A percentile compares a stretch with the other conserved stretches of the same genome.
Conservation (phyloP, 2,797 vertebrate species). For the Siniperca obscura region DNA sequence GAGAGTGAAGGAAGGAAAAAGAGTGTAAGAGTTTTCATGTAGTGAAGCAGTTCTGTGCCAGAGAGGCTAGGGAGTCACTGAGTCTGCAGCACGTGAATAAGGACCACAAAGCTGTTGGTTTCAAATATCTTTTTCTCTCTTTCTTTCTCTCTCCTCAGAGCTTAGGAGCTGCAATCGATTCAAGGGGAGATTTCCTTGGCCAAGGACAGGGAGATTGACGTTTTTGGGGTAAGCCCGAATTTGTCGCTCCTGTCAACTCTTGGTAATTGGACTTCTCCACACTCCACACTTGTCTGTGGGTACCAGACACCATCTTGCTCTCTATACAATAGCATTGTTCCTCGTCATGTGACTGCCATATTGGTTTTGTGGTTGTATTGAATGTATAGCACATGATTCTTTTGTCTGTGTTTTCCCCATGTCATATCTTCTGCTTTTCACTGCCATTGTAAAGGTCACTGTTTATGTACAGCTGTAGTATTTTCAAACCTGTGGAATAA, state of each 20-base stretch:
- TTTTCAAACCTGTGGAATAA: constrained; percentile 44
- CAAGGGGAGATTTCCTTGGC: constrained; percentile 76
- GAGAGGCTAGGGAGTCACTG: constrained; percentile 69
- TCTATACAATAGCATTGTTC: constrained; percentile 50
- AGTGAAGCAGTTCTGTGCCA: constrained; percentile 61
- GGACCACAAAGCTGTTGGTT: constrained; percentile 76
- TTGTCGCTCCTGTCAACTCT: constrained; percentile 73
- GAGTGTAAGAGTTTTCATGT: constrained; percentile 72
- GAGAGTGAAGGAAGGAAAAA: constrained; percentile 66
- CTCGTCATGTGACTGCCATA: constrained; percentile 50
- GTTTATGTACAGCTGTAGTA: constrained; percentile 19
- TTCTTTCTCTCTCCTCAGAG: constrained; percentile 69
- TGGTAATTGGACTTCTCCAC: constrained; percentile 65
- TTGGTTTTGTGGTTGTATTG: constrained; percentile 40
- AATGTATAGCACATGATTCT: constrained; percentile 26
- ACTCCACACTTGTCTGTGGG: constrained; percentile 49
- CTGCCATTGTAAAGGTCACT: constrained; percentile 27
- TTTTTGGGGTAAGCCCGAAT: constrained; percentile 83
- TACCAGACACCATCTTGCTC: constrained; percentile 38
- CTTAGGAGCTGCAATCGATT: constrained; percentile 79
- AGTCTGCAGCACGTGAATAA: constrained; percentile 81
- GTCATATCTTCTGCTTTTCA: constrained; percentile 44
- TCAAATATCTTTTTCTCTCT: constrained; percentile 73
- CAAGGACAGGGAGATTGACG: constrained; percentile 76
- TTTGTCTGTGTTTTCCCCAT: constrained; percentile 21